Evolutionary conservation across 2,888 invertebrate genomes (phyloP), one percentile per base, ranked within the genome.

Genomic region (Chalcis sispes): DNA sequence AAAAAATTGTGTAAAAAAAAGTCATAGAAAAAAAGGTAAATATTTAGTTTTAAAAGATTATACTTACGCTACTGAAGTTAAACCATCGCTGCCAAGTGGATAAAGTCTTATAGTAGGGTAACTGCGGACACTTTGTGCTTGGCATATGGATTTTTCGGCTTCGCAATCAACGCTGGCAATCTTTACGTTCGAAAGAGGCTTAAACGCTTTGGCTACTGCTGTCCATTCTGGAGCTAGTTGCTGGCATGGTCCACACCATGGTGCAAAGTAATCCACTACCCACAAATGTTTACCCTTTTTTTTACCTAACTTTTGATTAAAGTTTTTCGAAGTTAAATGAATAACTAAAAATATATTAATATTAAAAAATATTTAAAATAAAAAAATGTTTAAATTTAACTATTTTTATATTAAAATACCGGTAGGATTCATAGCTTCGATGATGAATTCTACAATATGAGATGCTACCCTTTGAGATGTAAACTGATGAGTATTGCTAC

Each of bases 231-330:
- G 92, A 10, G 91, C 91, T 78, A 95, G 88, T 83, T 92, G 91
- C 82, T 93, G 92, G 85, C 95, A 95, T 0, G 94, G 94, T 1
- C 92, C 92, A 89, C 95, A 95, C 94, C 94, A 94, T 0, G 94
- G 93, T 13, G 93, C 93, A 85, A 90, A 94, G 87, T 92, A 95
- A 88, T 94, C 94, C 1, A 95, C 91, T 27, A 93, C 85, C 93
- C 93, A 94, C 3, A 94, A 86, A 75, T 92, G 90, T 59, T 90
- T 89, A 8, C 85, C 83, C 1, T 89, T 89, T 82, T 93, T 92
- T 29, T 90, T 87, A 15, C 89, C 86, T 36, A 95, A 90, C 74
- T 87, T 85, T 23, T 88, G 81, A 52, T 91, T 86, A 83, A 94
- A 94, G 56, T 89, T 89, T 25, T 89, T 86, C 13, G 89, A 89